Evolutionary conservation across 2,797 vertebrate species (phyloP), one percentile per base, ranked within the genome.

Genomic region (Loriculus beryllinus): DNA sequence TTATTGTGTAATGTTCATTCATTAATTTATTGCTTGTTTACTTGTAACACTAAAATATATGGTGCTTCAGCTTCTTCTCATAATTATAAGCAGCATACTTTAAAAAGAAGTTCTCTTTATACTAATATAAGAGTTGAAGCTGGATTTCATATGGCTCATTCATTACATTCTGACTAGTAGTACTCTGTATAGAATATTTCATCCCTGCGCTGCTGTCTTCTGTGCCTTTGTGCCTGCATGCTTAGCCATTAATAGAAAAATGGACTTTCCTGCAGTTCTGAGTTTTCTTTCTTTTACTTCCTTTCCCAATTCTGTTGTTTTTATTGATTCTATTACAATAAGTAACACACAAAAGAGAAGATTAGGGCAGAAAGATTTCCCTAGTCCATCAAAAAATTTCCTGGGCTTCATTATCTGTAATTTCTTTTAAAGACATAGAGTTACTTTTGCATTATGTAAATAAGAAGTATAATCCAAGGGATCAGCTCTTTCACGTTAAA

Each of bases 161-260:
- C 78, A 78, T 95, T 95, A 97, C n/a, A 82, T 93, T 97, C 96
- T 94, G 91, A 84, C 89, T 92, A 80, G 67, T 86, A 86, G 64
- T 82, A 90, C 67, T 84, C 93, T 31, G 15, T 95, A 92, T 95
- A 93, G 93, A 95, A 95, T 96, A 96, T 89, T 57, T 89, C 52
- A 59, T 74, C 67, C 94, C 88, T 72, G 7, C 20, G 5, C 87
- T 90, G 78, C 87, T 91, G 95, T 95, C 96, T 97, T 97, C 96
- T 94, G 90, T 97, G 86, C 86, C 92, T 92, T 98, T 97, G 97
- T 98, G 94, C 95, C 96, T 96, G 90, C 83, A 69, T 96, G 88
- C 94, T 97, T 95, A 92, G 86, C 94, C 94, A 95, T 95, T 95
- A 97, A 95, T 95, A 94, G 92, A 90, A 96, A 97, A 97, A 96